These are phyloP conservation scores for Upupa epops DNA, from an alignment of 2,113 vertebrate genomes.

Conservation along the genomic window DNA sequence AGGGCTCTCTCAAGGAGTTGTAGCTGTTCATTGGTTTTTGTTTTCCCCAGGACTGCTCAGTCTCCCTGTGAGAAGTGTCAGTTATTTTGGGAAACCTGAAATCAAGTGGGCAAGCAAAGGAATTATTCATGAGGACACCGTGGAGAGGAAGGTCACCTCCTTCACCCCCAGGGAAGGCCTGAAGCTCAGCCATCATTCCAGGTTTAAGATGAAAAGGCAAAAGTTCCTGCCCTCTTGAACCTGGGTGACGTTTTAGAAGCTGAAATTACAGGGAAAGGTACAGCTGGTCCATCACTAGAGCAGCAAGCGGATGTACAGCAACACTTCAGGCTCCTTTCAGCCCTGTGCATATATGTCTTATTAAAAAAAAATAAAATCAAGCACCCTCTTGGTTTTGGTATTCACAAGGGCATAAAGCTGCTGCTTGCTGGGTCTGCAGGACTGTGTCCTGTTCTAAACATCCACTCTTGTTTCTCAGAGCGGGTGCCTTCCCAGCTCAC, in stretches of 20 bases:
- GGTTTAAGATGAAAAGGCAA: neutral
- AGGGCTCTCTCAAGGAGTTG: neutral
- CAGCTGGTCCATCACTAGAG: neutral
- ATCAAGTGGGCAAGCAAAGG: neutral
- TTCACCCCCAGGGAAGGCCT: neutral
- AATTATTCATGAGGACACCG: slow-evolving; percentile 41
- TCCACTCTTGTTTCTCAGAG: neutral
- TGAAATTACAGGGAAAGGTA: slow-evolving; percentile 10
- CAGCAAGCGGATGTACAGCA: neutral
- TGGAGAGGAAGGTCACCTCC: slow-evolving; percentile 32
- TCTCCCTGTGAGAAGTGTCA: slow-evolving; percentile 7
- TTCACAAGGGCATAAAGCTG: neutral
- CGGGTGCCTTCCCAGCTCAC: neutral
- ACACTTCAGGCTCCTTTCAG: neutral
- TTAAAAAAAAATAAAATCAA: neutral
- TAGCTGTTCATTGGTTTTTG: neutral
- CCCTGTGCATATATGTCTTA: neutral
- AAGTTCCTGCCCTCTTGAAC: slow-evolving; percentile 27
- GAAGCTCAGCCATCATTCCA: neutral
- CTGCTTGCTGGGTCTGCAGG: neutral
- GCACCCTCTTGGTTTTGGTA: neutral
- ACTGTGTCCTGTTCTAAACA: neutral
- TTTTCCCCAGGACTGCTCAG: slow-evolving; percentile 6
- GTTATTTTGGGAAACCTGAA: slow-evolving; percentile 47
- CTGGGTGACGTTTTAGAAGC: neutral